Evolutionary conservation across 2,113 vertebrate species (phyloP).

Genomic region (Merops nubicus): DNA sequence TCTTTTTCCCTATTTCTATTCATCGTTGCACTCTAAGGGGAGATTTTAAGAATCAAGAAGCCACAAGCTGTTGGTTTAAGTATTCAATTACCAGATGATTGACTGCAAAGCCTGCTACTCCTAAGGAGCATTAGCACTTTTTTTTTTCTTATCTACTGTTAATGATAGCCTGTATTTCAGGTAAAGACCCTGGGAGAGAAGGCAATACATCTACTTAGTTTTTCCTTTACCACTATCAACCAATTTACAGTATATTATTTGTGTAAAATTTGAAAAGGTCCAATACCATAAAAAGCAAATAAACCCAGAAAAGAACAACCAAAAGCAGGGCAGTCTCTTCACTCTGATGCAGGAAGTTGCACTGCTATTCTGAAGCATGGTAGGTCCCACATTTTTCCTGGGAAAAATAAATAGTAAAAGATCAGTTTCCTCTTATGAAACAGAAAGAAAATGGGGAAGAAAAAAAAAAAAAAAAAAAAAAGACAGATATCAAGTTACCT

Average conservation of each 20-base stretch:
- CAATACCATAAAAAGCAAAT: not conserved
- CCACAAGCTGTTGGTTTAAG: not conserved
- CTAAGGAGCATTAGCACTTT: not conserved
- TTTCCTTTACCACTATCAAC: not conserved
- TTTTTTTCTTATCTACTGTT: not conserved
- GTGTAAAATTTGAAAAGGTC: not conserved
- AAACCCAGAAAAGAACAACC: not conserved
- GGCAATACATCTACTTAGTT: not conserved
- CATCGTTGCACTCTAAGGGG: not conserved
- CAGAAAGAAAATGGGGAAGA: not conserved
- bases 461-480: not conserved
- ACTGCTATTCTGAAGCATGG: not conserved
- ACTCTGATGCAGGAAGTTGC: not conserved
- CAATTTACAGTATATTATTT: not conserved
- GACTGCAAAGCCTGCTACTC: not conserved
- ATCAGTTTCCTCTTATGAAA: not conserved
- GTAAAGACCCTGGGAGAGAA: not conserved
- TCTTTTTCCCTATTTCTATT: not conserved
- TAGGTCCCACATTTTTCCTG: not conserved
- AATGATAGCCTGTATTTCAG: not conserved
- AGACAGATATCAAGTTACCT: not conserved
- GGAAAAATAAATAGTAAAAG: not conserved
- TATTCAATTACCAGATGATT: not conserved
- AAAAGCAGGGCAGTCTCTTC: not conserved
- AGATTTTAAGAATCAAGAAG: not conserved